A percentile compares a stretch with the other conserved stretches of the same genome.
These are phyloP conservation scores for Parnassius smintheus DNA, from an alignment of 2,888 invertebrate species.

Conservation along the genomic window DNA sequence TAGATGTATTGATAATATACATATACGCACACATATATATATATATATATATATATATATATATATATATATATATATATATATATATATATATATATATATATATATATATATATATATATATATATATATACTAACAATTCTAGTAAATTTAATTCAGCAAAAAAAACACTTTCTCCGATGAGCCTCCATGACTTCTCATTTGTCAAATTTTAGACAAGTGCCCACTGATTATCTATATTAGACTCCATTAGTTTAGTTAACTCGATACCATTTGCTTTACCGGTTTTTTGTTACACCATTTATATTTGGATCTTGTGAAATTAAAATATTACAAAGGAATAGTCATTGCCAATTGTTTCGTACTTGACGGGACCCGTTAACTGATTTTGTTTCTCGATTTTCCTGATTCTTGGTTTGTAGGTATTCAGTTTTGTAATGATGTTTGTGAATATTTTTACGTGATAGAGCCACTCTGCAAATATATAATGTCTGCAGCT, in stretches of 20 bases:
- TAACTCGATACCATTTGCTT: conserved; percentile 69
- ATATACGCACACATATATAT: no score
- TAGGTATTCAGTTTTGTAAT: no score
- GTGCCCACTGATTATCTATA: conserved; percentile 63
- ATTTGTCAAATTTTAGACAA: conserved; percentile 71
- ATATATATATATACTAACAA: neutral
- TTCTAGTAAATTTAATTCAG: conserved; percentile 35
- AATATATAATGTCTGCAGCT: no score
- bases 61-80: no score
- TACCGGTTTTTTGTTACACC: conserved; percentile 62
- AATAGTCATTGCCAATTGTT: conserved; percentile 27
- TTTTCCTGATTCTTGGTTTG: conserved; percentile 2
- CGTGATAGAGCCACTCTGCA: no score
- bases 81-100: no score
- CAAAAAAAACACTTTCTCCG: conserved; percentile 65
- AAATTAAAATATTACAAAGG: conserved; percentile 25
- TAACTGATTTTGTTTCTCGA: conserved; percentile 5
- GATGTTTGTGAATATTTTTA: no score
- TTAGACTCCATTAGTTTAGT: conserved; percentile 67
- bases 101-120: no score
- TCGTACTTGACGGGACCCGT: conserved; percentile 18
- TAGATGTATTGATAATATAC: no score
- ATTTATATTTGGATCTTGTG: conserved; percentile 29
- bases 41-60: no score
- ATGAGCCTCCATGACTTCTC: conserved; percentile 61